A percentile compares a stretch with the other conserved stretches of the same genome.
Evolutionary conservation across 2,888 invertebrate species (phyloP).

Genomic region (Euzophera pinguis): DNA sequence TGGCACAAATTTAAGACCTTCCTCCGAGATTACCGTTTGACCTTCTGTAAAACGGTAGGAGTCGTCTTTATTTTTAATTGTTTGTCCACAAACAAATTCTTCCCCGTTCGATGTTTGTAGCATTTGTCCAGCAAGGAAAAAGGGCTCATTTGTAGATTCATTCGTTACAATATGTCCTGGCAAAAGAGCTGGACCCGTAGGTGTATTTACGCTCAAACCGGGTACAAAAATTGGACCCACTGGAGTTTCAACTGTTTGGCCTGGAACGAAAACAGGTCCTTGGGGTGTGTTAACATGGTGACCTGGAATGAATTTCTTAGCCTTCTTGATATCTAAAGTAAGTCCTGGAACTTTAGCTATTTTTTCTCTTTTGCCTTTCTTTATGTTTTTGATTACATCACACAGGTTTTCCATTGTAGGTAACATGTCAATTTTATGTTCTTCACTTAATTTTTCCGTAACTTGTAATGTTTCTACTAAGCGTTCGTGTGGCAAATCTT

Average conservation of each 20-base stretch:
- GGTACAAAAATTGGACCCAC: conserved; percentile 85
- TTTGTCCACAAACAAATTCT: conserved; percentile 83
- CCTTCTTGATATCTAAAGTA: conserved; percentile 82
- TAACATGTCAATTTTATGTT: conserved; percentile 77
- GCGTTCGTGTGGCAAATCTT: conserved; percentile 77
- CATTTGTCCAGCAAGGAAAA: conserved; percentile 86
- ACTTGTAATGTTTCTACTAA: conserved; percentile 81
- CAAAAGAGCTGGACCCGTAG: conserved; percentile 83
- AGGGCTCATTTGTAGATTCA: conserved; percentile 77
- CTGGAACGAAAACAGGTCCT: conserved; percentile 86
- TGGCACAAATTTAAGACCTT: conserved; percentile 82
- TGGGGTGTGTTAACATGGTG: conserved; percentile 85
- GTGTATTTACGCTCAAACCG: conserved; percentile 85
- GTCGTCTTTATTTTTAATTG: conserved; percentile 78
- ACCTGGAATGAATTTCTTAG: conserved; percentile 84
- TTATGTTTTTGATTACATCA: conserved; percentile 81
- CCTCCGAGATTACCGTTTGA: conserved; percentile 81
- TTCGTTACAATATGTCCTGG: conserved; percentile 85
- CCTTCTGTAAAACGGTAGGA: conserved; percentile 80
- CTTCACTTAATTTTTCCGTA: conserved; percentile 77
- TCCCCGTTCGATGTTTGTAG: conserved; percentile 78
- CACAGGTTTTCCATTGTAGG: conserved; percentile 83
- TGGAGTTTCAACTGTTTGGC: conserved; percentile 86
- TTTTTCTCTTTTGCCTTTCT: conserved; percentile 78
- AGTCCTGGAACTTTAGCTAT: conserved; percentile 83